Evolutionary conservation across 1,140 invertebrate species (phyloP).

Genomic region (Trigoniulus corallinus): DNA sequence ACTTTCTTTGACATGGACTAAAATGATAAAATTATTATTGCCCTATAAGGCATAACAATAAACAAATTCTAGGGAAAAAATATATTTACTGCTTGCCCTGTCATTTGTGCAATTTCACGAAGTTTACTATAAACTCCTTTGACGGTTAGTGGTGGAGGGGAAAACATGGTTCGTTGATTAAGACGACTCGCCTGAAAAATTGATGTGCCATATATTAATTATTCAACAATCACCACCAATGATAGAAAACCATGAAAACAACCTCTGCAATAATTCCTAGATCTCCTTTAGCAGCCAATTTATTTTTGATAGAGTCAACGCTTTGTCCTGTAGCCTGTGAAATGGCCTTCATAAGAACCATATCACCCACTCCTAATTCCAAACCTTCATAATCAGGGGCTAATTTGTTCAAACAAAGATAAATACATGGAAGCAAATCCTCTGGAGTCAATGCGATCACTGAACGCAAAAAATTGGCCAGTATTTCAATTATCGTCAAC

Average conservation of each 20-base stretch:
- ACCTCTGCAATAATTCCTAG: constrained; percentile 81
- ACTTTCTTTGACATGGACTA: constrained; percentile 73
- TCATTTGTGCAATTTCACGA: constrained; percentile 75
- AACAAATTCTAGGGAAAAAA: not conserved
- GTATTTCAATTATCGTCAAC: constrained; percentile 84
- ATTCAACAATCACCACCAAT: too few relatives aligned
- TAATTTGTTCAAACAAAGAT: constrained; percentile 87
- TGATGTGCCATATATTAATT: too few relatives aligned
- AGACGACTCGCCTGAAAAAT: constrained; percentile 47
- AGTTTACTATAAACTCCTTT: constrained; percentile 64
- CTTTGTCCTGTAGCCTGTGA: constrained; percentile 79
- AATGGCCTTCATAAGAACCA: constrained; percentile 82
- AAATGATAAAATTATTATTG: not conserved
- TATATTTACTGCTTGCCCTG: constrained; percentile 49
- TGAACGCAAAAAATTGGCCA: constrained; percentile 87
- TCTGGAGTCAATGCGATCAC: constrained; percentile 71
- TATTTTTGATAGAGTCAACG: constrained; percentile 66
- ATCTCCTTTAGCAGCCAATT: constrained; percentile 65
- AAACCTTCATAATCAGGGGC: constrained; percentile 81
- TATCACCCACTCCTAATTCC: constrained; percentile 86
- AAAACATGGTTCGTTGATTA: constrained; percentile 75
- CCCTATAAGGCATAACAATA: not conserved
- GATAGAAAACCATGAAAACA: too few relatives aligned
- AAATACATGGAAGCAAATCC: constrained; percentile 77
- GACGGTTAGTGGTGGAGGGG: constrained; percentile 33